Base-by-base conservation (phyloP, 2,113 vertebrate species). In the Phylloscopus whistleri region DNA sequence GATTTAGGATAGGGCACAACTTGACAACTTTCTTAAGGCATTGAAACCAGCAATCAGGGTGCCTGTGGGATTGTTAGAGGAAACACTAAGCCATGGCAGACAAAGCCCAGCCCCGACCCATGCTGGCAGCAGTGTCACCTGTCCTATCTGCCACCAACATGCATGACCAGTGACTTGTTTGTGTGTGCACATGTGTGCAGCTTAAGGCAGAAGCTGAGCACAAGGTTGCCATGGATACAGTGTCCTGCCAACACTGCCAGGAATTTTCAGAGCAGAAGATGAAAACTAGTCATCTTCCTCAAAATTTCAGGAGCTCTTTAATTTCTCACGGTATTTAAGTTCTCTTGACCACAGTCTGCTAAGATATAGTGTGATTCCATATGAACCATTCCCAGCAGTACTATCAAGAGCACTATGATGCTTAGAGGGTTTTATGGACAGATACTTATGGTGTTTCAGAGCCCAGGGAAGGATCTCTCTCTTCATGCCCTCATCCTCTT, bases 151-250 rank as follows among this genome's bases (percentile, higher is more conserved):
- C 26, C 88, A 68, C 31, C 64, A 55, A 63, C 64, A 63, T 8
- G 24, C 35, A 63, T 13, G 56, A 59, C 6, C 53, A 88, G 59
- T 22, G 46, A 79, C 10, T 73, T 60, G 37, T 84, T 78, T 84
- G 87, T 62, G 59, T 60, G 63, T 33, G 84, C 87, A 94, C 58
- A 2, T 53, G 92, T 79, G 85, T 9, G 41, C 14, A 66, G 77
- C 68, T 83, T 7, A 51, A 87, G 46, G 59, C 86, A 94, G 76
- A 67, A 94, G 69, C 59, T 89, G 66, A 96, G 72, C 73, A 81
- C 79, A 88, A 86, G 0, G 58, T 90, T 93, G 88, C 90, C 80
- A 93, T 93, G 90, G 96, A 90, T 79, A 96, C 92, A 23, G 53
- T 21, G 66, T 35, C 78, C 92, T 69, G 64, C 2, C 6, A 95